Evolutionary conservation across 2,888 invertebrate species (phyloP).

Genomic region (Folsomia manolachei): DNA sequence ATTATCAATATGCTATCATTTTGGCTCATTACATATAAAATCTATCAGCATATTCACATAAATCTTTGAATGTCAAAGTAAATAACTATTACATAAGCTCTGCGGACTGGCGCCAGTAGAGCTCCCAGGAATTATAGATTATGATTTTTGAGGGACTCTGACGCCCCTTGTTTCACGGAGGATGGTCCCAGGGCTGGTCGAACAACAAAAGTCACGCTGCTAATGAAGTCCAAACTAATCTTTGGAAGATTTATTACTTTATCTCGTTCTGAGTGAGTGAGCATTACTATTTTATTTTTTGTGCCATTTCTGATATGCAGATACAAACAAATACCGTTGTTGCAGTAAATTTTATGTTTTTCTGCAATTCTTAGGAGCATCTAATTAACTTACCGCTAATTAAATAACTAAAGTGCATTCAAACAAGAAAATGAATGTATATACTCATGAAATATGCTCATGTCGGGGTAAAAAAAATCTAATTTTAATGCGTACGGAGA

Average conservation of each 20-base stretch:
- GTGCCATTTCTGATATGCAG: background rate
- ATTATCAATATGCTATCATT: too few relatives aligned
- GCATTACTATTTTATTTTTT: background rate
- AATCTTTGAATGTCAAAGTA: background rate
- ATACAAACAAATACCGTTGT: background rate
- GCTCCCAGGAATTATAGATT: slow-evolving; percentile 27
- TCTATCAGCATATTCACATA: background rate
- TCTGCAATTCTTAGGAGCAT: background rate
- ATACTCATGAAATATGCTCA: too few relatives aligned
- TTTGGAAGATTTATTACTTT: slow-evolving; percentile 30
- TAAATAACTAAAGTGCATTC: background rate
- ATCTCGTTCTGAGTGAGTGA: slow-evolving; percentile 11
- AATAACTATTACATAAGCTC: too few relatives aligned
- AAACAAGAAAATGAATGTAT: background rate
- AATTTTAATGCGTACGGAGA: too few relatives aligned
- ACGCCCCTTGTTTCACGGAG: slow-evolving; percentile 31
- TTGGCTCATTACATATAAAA: background rate
- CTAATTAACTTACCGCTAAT: slow-evolving; percentile 8
- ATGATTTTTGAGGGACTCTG: slow-evolving; percentile 32
- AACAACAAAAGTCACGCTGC: slow-evolving; percentile 36
- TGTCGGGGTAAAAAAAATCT: too few relatives aligned
- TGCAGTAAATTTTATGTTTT: background rate
- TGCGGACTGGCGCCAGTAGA: slow-evolving; percentile 24
- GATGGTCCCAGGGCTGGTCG: slow-evolving; percentile 34
- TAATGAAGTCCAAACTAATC: slow-evolving; percentile 36